Percentiles rank a stretch among this genome's conserved stretches.
phyloP scores from a whole-genome alignment of 2,797 vertebrate genomes.

The Liasis olivaceus region DNA sequence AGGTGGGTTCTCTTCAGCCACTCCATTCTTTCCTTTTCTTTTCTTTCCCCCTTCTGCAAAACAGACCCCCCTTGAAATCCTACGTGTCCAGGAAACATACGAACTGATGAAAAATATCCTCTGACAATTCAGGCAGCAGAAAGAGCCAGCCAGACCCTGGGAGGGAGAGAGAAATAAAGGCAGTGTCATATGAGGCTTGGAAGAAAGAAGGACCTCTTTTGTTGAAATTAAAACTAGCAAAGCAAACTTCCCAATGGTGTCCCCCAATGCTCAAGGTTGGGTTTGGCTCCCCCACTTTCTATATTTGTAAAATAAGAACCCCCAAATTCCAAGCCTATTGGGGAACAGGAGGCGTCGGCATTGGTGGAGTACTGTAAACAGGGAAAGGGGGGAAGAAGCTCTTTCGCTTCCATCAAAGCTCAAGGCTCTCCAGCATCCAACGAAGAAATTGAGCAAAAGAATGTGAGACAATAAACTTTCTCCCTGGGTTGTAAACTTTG shows the following conservation, averaged over 20 bases:
- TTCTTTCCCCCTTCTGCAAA: neutral
- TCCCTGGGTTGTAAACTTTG: constrained; percentile 38
- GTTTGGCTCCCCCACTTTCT: neutral
- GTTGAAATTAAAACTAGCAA: constrained; percentile 38
- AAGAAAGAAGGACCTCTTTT: constrained; percentile 40
- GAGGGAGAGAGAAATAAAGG: constrained; percentile 51
- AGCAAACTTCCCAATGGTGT: constrained; percentile 32
- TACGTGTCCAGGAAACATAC: neutral
- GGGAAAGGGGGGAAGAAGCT: neutral
- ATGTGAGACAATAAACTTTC: constrained; percentile 37
- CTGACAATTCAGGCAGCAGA: constrained; percentile 3
- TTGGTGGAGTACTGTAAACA: neutral
- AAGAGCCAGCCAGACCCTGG: constrained; percentile 22
- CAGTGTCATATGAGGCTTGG: constrained; percentile 46
- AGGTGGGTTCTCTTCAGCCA: neutral
- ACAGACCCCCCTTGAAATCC: constrained; percentile 6
- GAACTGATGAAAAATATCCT: constrained; percentile 44
- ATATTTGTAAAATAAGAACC: constrained; percentile 5
- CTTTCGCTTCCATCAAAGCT: neutral
- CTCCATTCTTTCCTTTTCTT: neutral
- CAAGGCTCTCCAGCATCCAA: neutral
- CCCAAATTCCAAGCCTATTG: neutral
- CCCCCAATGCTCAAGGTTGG: neutral
- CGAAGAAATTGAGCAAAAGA: constrained; percentile 21
- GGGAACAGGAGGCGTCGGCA: neutral